Conservation (phyloP, 2,113 vertebrate genomes). For the Paralichthys olivaceus region DNA sequence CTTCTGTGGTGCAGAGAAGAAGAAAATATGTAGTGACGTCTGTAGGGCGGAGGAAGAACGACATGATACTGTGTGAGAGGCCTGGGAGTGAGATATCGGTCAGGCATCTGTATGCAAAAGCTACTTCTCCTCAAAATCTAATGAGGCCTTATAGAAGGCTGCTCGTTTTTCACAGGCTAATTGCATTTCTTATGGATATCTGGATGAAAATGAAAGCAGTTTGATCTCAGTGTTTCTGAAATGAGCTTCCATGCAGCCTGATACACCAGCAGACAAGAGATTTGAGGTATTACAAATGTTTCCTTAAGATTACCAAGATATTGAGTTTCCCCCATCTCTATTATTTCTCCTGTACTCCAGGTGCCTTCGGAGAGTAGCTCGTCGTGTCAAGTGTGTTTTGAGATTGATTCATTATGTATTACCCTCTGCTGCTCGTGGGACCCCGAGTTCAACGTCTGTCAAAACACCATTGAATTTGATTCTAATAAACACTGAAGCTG, state of each 20-base stretch:
- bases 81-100: neutral
- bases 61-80: neutral
- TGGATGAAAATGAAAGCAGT: conserved; percentile 38
- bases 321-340: conserved; percentile 27
- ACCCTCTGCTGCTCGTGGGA: conserved; percentile 24
- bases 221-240: conserved; percentile 30
- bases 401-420: conserved; percentile 51
- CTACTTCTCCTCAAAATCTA: conserved; percentile 29
- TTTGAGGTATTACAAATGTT: conserved; percentile 29
- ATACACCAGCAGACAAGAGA: conserved; percentile 8
- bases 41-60: neutral
- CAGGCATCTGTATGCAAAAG: neutral
- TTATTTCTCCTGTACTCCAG: conserved; percentile 29
- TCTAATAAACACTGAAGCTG: conserved; percentile 38
- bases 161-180: conserved; percentile 48
- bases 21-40: neutral
- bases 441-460: conserved; percentile 35
- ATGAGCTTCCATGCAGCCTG: conserved; percentile 11
- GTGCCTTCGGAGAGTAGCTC: conserved; percentile 24
- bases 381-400: conserved; percentile 43
- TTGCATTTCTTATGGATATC: conserved; percentile 38
- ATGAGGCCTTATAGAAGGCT: conserved; percentile 16
- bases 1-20: neutral
- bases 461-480: conserved; percentile 36
- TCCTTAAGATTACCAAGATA: conserved; percentile 28